Evolutionary conservation across 2,888 invertebrate species (phyloP), one percentile per base, ranked within the genome.

Genomic region (Brachypalpus laphriformis): DNA sequence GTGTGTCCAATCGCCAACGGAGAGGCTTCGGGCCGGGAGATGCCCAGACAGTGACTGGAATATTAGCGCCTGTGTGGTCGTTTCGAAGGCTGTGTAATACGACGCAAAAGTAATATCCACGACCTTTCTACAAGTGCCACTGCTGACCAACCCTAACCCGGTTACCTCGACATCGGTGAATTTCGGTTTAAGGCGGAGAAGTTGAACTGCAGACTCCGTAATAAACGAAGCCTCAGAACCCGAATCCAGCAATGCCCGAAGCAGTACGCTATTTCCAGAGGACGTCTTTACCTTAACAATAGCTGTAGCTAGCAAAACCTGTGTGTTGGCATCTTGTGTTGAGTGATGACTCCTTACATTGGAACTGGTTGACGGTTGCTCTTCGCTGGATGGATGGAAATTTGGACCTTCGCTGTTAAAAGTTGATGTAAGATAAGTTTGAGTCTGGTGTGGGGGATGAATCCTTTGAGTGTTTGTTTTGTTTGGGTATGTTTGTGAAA

Each of bases 121-220:
- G n/a, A n/a, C n/a, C n/a, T n/a, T n/a, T n/a, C n/a, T n/a, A n/a
- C n/a, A n/a, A n/a, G 45, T 65, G 47, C 47, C 65, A 47, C 45
- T 75, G 45, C 47, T 45, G 75, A 65, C 75, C 45, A 65, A 47
- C 31, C 75, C 75, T 42, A 56, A 47, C 31, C 65, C 65, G n/a
- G 75, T 56, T 11, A 75, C 66, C 66, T 57, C 66, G 11, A 54
- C 45, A 34, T 37, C 11, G 9, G 65, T 57, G 0, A 37, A 2
- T 37, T 34, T 47, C 0, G 9, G 9, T 37, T 45, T 45, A 2
- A 66, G 14, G 5, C 56, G 37, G 16, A 71, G 34, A 6, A 71
- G 49, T 18, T 71, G 70, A 3, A 56, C 56, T 1, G 54, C 49
- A 1, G 51, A 56, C 9, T 56, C 45, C n/a, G 70, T 70, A n/a